Percentiles rank a stretch among this genome's conserved stretches.
phyloP scores from a whole-genome alignment of 2,113 vertebrate genomes.

The Xiphophorus couchianus region DNA sequence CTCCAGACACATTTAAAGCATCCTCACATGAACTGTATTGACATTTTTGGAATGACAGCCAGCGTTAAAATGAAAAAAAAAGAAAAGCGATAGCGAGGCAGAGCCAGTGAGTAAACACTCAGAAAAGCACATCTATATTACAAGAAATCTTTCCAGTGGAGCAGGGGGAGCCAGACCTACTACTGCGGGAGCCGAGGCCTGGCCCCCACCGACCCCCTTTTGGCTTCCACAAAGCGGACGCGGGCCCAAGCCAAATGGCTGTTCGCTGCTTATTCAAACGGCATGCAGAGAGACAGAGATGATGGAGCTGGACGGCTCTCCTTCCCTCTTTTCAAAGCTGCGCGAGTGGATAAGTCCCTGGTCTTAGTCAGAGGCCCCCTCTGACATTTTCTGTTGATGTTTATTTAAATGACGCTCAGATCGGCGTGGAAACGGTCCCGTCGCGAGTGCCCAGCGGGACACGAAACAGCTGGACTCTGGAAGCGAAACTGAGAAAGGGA shows the following conservation, averaged over 20 bases:
- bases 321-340: constrained; percentile 53
- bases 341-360: constrained; percentile 70
- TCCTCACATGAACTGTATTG: neutral
- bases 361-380: constrained; percentile 66
- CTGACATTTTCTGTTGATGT: constrained; percentile 72
- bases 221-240: constrained; percentile 42
- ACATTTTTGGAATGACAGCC: constrained; percentile 23
- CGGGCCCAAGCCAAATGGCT: constrained; percentile 52
- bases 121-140: constrained; percentile 21
- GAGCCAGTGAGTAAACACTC: neutral
- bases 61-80: neutral
- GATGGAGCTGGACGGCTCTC: constrained; percentile 42
- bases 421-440: constrained; percentile 63
- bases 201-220: constrained; percentile 10
- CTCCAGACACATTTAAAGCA: constrained; percentile 4
- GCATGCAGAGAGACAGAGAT: constrained; percentile 47
- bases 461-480: constrained; percentile 62
- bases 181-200: constrained; percentile 33
- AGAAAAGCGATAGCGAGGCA: neutral
- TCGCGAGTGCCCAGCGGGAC: constrained; percentile 60
- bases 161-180: constrained; percentile 11
- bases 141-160: constrained; percentile 26
- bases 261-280: constrained; percentile 67
- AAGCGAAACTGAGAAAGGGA: constrained; percentile 44
- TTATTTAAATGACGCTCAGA: constrained; percentile 69